Evolutionary conservation across 92 coral and sea anemone species (phyloP).

Genomic region (Parazoanthus swiftii): DNA sequence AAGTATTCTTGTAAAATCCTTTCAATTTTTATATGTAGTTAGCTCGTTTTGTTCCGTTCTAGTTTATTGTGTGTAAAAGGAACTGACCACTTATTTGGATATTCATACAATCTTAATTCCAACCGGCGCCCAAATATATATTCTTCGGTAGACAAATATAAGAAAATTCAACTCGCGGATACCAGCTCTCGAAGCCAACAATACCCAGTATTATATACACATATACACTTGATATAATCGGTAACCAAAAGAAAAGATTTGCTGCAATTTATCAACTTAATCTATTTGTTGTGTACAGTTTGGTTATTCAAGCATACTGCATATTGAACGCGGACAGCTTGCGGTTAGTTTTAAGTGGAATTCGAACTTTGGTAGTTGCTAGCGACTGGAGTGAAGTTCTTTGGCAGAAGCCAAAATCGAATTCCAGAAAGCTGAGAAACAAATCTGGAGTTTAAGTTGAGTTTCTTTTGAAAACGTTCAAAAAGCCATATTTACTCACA

Average conservation of each 20-base stretch:
- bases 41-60: slow-evolving; percentile 20
- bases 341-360: background rate
- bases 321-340: slow-evolving; percentile 17
- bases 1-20: background rate
- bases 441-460: background rate
- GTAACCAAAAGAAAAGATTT: slow-evolving; percentile 28
- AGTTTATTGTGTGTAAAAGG: slow-evolving; percentile 17
- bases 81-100: slow-evolving; percentile 10
- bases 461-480: background rate
- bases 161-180: slow-evolving; percentile 13
- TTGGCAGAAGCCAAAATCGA: background rate
- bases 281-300: slow-evolving; percentile 43
- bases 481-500: background rate
- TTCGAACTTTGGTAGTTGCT: background rate
- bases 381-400: background rate
- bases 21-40: background rate
- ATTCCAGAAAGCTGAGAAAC: background rate
- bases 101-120: slow-evolving; percentile 17
- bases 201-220: slow-evolving; percentile 2
- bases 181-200: slow-evolving; percentile 13
- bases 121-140: slow-evolving; percentile 11
- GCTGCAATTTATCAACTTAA: slow-evolving; percentile 44
- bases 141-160: slow-evolving; percentile 9
- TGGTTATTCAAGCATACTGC: slow-evolving; percentile 32
- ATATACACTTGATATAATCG: slow-evolving; percentile 36